Evolutionary conservation across 1,140 invertebrate species (phyloP).

Genomic region (Drosophila sechellia): DNA sequence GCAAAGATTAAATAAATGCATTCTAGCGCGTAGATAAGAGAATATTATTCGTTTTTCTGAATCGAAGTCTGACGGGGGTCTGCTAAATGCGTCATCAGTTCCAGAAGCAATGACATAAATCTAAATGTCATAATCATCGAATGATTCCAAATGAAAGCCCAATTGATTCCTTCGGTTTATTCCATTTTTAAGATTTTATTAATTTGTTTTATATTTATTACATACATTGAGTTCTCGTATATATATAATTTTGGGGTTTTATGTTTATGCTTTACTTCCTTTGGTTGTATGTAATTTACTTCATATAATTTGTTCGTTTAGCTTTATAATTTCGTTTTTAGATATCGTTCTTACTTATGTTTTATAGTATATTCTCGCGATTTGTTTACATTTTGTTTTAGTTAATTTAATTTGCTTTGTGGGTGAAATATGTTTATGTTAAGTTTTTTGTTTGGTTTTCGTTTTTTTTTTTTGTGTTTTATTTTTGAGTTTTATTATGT

Average conservation of each 20-base stretch:
- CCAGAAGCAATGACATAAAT: slow-evolving; percentile 31
- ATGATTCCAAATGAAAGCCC: background rate
- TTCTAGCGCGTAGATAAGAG: slow-evolving; percentile 43
- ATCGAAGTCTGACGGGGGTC: background rate
- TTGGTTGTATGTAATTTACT: slow-evolving; percentile 52
- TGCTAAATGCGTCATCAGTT: slow-evolving; percentile 18
- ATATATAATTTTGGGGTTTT: slow-evolving; percentile 63
- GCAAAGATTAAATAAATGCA: slow-evolving; percentile 49
- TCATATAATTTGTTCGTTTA: slow-evolving; percentile 58
- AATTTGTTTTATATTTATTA: slow-evolving; percentile 82
- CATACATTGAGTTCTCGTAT: slow-evolving; percentile 81
- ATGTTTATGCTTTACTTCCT: slow-evolving; percentile 51
- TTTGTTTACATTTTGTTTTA: slow-evolving; percentile 50
- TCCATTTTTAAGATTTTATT: slow-evolving; percentile 71
- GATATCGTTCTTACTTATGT: slow-evolving; percentile 79
- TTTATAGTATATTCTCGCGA: slow-evolving; percentile 65
- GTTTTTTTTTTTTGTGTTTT: slow-evolving; percentile 39
- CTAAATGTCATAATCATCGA: background rate
- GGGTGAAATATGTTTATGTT: slow-evolving; percentile 78
- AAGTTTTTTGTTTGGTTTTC: slow-evolving; percentile 43
- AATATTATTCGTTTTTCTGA: slow-evolving; percentile 23
- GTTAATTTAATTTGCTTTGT: slow-evolving; percentile 75
- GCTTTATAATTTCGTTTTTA: slow-evolving; percentile 76
- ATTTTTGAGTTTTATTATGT: slow-evolving; percentile 51
- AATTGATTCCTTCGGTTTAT: slow-evolving; percentile 47